Conservation (phyloP, 1,140 invertebrate genomes). For the Sycophaga agraensis region DNA sequence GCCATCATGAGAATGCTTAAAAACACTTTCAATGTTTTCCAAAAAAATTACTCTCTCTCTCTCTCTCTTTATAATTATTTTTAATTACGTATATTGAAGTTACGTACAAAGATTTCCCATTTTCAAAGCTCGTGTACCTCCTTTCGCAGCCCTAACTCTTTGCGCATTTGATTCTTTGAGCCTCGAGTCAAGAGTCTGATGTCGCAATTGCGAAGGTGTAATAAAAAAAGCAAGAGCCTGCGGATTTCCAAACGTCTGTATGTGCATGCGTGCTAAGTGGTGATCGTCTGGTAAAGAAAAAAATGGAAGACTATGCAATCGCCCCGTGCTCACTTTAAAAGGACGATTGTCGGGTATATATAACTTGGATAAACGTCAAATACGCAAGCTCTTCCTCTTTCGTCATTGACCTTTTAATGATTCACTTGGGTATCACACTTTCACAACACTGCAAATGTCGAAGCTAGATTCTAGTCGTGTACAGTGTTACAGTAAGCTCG, state of each 20-base stretch:
- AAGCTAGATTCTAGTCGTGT: background rate
- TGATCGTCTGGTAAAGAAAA: conserved; percentile 5
- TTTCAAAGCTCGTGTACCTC: conserved; percentile 20
- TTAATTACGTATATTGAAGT: conserved; percentile 29
- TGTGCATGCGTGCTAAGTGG: background rate
- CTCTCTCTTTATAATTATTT: conserved; percentile 7
- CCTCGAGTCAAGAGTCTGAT: conserved; percentile 18
- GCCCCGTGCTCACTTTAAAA: background rate
- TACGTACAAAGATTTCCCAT: conserved; percentile 24
- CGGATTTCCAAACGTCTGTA: background rate
- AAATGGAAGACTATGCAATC: conserved; percentile 28
- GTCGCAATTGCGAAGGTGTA: conserved; percentile 2
- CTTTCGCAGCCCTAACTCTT: background rate
- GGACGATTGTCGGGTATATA: conserved; percentile 11
- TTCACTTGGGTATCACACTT: conserved; percentile 16
- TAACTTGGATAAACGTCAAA: background rate
- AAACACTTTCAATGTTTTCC: background rate
- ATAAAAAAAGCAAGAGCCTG: background rate
- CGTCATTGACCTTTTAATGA: background rate
- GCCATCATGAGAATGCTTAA: conserved; percentile 3
- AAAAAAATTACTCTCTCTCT: conserved; percentile 3
- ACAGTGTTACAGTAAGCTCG: background rate
- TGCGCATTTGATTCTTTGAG: conserved; percentile 12
- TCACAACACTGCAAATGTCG: conserved; percentile 14
- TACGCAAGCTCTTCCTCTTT: background rate